These are phyloP conservation scores for Tamandua tetradactyla DNA, from an alignment of 2,797 vertebrate genomes.

Conservation along the genomic window DNA sequence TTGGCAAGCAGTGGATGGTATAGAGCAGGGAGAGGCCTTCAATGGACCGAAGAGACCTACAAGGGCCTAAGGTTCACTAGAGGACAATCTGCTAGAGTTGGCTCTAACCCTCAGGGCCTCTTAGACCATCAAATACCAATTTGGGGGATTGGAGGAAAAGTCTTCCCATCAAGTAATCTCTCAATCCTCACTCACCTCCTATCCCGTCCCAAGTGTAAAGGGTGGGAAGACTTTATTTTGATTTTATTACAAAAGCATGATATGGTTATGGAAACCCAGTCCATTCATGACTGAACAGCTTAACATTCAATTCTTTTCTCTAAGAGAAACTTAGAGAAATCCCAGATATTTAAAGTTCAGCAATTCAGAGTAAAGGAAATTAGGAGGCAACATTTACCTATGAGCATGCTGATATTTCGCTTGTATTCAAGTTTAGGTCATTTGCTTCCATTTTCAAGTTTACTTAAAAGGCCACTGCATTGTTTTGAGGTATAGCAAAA, in stretches of 20 bases:
- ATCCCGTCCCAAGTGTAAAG: background rate
- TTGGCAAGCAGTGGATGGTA: background rate
- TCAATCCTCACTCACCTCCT: background rate
- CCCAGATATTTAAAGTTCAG: constrained; percentile 32
- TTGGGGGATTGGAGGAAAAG: background rate
- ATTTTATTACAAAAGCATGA: background rate
- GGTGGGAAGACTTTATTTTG: too few relatives aligned
- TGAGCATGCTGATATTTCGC: constrained; percentile 52
- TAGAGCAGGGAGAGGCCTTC: background rate
- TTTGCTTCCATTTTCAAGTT: background rate
- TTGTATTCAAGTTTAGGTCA: background rate
- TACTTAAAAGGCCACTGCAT: background rate
- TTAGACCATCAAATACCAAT: background rate
- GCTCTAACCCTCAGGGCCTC: background rate
- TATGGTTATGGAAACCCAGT: background rate
- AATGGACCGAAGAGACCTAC: background rate
- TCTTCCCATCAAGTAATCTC: background rate
- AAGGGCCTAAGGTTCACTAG: background rate
- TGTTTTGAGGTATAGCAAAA: background rate
- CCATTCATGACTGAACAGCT: background rate
- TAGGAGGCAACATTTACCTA: background rate
- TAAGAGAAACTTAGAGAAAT: constrained; percentile 43
- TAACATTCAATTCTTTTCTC: constrained; percentile 12
- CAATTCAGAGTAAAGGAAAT: background rate
- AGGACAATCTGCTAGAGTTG: background rate